phyloP scores from a whole-genome alignment of 1,140 invertebrate genomes.

The Neuroterus valhalla region DNA sequence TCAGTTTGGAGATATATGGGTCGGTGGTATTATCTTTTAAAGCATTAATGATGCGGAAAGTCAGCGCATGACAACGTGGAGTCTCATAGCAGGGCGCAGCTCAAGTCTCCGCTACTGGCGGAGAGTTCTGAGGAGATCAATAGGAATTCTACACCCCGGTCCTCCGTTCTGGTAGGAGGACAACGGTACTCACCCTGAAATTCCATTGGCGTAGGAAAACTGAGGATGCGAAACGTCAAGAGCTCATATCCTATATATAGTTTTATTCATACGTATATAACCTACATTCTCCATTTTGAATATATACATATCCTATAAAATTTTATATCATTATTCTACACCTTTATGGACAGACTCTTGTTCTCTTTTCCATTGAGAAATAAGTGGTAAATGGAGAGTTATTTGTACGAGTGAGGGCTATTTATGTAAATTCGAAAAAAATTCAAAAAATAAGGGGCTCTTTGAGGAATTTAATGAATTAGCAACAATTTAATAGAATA shows the following conservation, averaged over 20 bases:
- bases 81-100: conserved; percentile 47
- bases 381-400: no score
- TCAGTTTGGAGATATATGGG: conserved; percentile 31
- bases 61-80: conserved; percentile 60
- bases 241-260: conserved; percentile 5
- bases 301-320: no score
- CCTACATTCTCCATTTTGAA: neutral
- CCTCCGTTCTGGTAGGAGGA: conserved; percentile 55
- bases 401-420: no score
- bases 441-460: no score
- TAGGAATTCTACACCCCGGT: conserved; percentile 60
- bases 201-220: conserved; percentile 47
- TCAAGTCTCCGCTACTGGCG: conserved; percentile 56
- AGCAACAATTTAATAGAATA: no score
- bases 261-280: neutral
- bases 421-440: no score
- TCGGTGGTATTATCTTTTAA: conserved; percentile 54
- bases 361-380: no score
- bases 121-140: conserved; percentile 61
- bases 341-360: no score
- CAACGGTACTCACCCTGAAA: conserved; percentile 58
- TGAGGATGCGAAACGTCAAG: conserved; percentile 11
- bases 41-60: conserved; percentile 60
- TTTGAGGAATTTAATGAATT: no score
- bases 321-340: no score